Evolutionary conservation across 2,113 vertebrate species (phyloP).

Genomic region (Odontophorus gujanensis): DNA sequence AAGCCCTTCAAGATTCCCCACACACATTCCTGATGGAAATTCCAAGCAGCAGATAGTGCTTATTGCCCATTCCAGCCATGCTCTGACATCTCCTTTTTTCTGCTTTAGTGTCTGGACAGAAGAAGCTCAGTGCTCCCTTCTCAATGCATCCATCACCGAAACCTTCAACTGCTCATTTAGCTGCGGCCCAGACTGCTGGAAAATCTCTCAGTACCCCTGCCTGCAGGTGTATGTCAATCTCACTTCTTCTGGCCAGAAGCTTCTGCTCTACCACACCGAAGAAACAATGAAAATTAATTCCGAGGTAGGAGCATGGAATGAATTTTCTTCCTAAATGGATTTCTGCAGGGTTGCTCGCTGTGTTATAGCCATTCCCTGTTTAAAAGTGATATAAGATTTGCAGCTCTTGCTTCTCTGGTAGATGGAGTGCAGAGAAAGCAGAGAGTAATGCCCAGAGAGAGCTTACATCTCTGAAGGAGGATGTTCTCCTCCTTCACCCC

Average conservation of each 20-base stretch:
- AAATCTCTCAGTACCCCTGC: slow-evolving; percentile 90
- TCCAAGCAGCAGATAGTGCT: background rate
- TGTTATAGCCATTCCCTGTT: background rate
- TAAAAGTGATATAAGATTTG: background rate
- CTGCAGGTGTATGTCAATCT: slow-evolving; percentile 93
- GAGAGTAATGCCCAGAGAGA: background rate
- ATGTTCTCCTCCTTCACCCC: background rate
- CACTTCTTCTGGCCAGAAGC: slow-evolving; percentile 86
- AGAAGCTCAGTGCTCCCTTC: slow-evolving; percentile 85
- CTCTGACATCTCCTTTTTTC: slow-evolving; percentile 18
- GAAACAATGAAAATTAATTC: slow-evolving; percentile 89
- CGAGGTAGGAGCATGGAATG: slow-evolving; percentile 81
- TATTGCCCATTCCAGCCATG: background rate
- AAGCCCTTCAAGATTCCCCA: background rate
- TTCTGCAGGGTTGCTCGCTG: background rate
- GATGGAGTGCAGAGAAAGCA: background rate
- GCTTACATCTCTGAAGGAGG: background rate
- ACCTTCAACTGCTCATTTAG: slow-evolving; percentile 92
- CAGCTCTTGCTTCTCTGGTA: background rate
- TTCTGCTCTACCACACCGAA: slow-evolving; percentile 90
- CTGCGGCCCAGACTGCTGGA: slow-evolving; percentile 92
- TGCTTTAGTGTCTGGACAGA: slow-evolving; percentile 88
- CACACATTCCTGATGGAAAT: background rate
- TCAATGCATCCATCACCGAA: slow-evolving; percentile 88
- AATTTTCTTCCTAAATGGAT: background rate